Conservation (phyloP, 2,888 invertebrate genomes). For the Aporophyla nigra region DNA sequence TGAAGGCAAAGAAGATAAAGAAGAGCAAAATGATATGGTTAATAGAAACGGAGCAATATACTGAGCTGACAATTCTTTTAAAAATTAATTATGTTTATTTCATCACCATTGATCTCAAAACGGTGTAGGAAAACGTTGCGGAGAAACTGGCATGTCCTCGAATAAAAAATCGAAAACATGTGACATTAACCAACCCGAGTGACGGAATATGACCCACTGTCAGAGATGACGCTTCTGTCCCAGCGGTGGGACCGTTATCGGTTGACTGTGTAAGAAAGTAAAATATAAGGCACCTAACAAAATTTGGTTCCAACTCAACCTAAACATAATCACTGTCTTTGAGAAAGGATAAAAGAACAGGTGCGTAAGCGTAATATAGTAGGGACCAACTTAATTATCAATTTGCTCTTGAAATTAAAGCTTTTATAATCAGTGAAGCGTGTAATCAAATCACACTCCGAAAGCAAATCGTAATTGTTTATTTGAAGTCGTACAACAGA, state of each 20-base stretch:
- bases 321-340: not conserved
- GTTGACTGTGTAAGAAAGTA: no score
- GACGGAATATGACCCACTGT: no score
- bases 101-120: no score
- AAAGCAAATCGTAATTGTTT: slow-evolving; percentile 23
- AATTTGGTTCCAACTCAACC: not conserved
- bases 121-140: no score
- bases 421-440: not conserved
- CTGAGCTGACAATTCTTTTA: no score
- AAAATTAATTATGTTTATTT: no score
- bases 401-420: not conserved
- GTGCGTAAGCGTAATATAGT: not conserved
- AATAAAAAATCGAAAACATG: no score
- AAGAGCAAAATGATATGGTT: not conserved
- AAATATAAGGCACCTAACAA: not conserved
- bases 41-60: not conserved
- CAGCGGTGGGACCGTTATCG: no score
- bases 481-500: slow-evolving; percentile 17
- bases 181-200: no score
- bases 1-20: not conserved
- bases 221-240: no score
- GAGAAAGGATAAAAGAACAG: not conserved
- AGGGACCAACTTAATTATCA: not conserved
- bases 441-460: slow-evolving; percentile 8
- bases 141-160: no score